These are phyloP conservation scores for Leuciscus waleckii DNA, from an alignment of 2,797 vertebrate genomes.

Conservation along the genomic window DNA sequence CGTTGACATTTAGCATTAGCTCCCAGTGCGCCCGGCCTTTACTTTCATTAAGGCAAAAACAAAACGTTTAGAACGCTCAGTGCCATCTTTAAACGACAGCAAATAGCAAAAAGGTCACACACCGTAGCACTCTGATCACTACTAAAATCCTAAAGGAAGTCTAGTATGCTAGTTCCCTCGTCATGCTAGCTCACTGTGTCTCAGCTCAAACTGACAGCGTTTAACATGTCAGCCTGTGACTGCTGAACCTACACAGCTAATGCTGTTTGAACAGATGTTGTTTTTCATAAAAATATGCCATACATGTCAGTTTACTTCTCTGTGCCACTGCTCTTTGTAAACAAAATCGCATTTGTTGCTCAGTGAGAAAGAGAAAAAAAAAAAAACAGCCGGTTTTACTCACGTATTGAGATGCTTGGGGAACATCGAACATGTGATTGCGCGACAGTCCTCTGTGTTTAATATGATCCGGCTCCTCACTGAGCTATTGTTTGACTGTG, in stretches of 20 bases:
- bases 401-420: background rate
- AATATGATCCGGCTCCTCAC: constrained; percentile 24
- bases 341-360: constrained; percentile 11
- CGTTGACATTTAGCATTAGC: constrained; percentile 40
- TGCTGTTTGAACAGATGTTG: constrained; percentile 13
- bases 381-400: background rate
- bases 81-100: constrained; percentile 23
- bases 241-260: constrained; percentile 5
- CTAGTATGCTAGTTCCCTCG: background rate
- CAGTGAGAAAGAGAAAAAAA: background rate
- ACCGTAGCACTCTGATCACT: constrained; percentile 7
- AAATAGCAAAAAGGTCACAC: constrained; percentile 43
- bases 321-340: background rate
- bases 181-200: background rate
- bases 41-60: constrained; percentile 25
- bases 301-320: constrained; percentile 7
- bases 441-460: constrained; percentile 40
- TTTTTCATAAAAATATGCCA: constrained; percentile 7
- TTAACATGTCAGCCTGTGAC: background rate
- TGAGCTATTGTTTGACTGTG: constrained; percentile 31
- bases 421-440: constrained; percentile 7
- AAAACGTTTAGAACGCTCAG: background rate
- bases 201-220: background rate
- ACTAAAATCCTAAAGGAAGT: background rate
- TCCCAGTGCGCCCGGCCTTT: constrained; percentile 12